Evolutionary conservation across 2,113 vertebrate genomes (phyloP).

Genomic region (Merops nubicus): DNA sequence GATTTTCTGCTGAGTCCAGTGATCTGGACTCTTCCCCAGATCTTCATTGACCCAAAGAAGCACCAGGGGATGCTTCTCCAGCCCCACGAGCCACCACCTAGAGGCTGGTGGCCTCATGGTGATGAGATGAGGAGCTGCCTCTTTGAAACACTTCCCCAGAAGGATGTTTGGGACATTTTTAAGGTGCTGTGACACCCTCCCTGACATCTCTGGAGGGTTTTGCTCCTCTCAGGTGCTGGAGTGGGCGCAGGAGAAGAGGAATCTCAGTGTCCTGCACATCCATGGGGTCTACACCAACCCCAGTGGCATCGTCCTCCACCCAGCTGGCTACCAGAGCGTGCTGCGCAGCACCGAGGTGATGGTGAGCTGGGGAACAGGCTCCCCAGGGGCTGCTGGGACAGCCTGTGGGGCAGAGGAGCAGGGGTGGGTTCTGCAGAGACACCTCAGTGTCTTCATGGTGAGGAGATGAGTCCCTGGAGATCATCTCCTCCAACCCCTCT

Average conservation of each 20-base stretch:
- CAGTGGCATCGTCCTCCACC: constrained; percentile 93
- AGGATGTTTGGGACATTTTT: fast-evolving
- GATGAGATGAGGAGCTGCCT: not conserved
- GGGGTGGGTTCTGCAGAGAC: not conserved
- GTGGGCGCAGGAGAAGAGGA: constrained; percentile 95
- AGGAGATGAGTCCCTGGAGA: no score
- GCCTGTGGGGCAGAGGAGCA: not conserved
- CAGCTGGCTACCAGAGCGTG: constrained; percentile 94
- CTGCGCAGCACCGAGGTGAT: constrained; percentile 94
- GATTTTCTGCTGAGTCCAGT: not conserved
- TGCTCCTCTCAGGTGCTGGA: constrained; percentile 85
- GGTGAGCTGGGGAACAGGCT: no score
- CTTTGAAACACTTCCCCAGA: not conserved
- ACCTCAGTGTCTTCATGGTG: no score
- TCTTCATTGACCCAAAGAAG: not conserved
- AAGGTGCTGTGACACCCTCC: fast-evolving
- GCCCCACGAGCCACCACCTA: not conserved
- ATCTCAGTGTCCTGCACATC: constrained; percentile 93
- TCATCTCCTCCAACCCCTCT: no score
- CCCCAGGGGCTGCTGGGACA: not conserved
- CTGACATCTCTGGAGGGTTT: fast-evolving
- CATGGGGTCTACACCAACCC: constrained; percentile 97
- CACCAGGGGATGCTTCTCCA: no score
- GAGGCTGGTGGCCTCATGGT: not conserved
- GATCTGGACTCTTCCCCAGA: not conserved